Percentiles rank a stretch among this genome's conserved stretches.
Conservation (phyloP, 2,888 invertebrate genomes). For the Pandemis cinnamomeana region DNA sequence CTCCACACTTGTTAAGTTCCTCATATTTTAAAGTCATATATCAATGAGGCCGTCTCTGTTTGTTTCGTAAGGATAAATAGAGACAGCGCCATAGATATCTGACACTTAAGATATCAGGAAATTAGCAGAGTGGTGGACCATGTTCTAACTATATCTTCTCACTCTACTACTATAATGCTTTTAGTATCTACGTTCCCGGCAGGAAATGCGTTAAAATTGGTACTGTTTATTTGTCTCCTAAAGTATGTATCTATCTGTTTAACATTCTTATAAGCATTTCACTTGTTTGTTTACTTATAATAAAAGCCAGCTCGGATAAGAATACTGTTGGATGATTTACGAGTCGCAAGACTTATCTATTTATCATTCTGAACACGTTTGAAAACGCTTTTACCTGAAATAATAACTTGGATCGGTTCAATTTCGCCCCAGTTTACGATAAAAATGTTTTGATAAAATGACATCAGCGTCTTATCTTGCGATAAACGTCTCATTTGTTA, state of each 20-base stretch:
- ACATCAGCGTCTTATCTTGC: constrained; percentile 45
- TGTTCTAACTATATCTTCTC: too few relatives aligned
- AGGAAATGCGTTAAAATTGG: too few relatives aligned
- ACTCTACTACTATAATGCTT: too few relatives aligned
- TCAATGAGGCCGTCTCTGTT: too few relatives aligned
- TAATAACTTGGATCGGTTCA: not conserved
- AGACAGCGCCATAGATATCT: too few relatives aligned
- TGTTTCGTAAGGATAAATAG: too few relatives aligned
- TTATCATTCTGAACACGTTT: not conserved
- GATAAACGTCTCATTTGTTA: constrained; percentile 42
- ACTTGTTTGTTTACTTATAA: not conserved
- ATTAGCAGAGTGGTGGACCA: too few relatives aligned
- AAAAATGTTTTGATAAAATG: constrained; percentile 38
- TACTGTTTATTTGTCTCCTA: not conserved
- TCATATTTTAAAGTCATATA: too few relatives aligned
- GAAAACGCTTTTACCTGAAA: not conserved
- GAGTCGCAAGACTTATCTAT: not conserved
- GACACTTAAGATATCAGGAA: too few relatives aligned
- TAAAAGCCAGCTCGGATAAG: not conserved
- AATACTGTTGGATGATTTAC: not conserved
- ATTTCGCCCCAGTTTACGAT: constrained; percentile 8
- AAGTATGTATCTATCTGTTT: not conserved
- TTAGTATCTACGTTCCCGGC: too few relatives aligned
- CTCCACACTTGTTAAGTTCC: too few relatives aligned
- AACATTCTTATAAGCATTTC: not conserved